phyloP scores from a whole-genome alignment of 2,113 vertebrate genomes.

The Clarias batrachus region DNA sequence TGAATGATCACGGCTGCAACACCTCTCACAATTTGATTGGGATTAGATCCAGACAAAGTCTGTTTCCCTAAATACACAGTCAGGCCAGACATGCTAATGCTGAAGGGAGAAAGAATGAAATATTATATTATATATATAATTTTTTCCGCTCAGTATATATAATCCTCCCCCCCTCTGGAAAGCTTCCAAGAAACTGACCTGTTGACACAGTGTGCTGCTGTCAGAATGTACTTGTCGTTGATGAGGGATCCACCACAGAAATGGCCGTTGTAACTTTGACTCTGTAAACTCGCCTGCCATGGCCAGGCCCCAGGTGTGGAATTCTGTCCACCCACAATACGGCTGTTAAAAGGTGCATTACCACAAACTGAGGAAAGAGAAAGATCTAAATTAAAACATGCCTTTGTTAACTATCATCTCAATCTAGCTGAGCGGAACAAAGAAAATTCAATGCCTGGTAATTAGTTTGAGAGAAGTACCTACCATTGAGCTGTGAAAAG shows the following conservation, averaged over 20 bases:
- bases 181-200: neutral
- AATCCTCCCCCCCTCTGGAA: no score
- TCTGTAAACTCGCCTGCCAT: conserved; percentile 37
- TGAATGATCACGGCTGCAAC: conserved; percentile 48
- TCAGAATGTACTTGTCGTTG: conserved; percentile 40
- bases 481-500: neutral
- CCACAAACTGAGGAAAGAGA: neutral
- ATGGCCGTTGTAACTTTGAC: neutral
- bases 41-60: neutral
- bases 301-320: neutral
- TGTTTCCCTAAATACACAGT: conserved; percentile 43
- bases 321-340: conserved; percentile 4
- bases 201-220: conserved; percentile 45
- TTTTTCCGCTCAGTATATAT: no score
- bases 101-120: neutral
- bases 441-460: neutral
- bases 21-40: neutral
- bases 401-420: neutral
- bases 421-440: neutral
- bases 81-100: accelerated
- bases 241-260: conserved; percentile 38
- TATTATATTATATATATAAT: no score
- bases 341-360: neutral
- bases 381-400: neutral
- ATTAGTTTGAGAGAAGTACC: neutral